phyloP scores from a whole-genome alignment of 2,797 vertebrate species.

The Rhodeus uyekii region DNA sequence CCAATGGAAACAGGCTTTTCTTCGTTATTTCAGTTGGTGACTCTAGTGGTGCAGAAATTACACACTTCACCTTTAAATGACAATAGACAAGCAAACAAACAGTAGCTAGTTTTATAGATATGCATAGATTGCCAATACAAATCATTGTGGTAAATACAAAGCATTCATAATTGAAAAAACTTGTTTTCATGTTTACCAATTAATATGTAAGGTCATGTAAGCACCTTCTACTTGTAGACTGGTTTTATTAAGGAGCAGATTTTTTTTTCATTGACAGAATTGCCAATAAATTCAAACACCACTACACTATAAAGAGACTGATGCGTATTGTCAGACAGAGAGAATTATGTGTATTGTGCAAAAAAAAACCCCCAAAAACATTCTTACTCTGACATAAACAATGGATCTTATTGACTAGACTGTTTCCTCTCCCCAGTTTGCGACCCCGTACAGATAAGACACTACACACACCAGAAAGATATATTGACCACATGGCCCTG shows the following conservation, averaged over 20 bases:
- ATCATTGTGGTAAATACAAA: not conserved
- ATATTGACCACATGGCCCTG: conserved; percentile 51
- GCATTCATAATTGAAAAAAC: not conserved
- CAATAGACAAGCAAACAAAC: conserved; percentile 1
- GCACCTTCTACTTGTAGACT: not conserved
- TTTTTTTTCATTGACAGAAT: not conserved
- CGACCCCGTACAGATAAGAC: conserved; percentile 37
- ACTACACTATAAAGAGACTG: conserved; percentile 3
- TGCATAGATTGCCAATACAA: not conserved
- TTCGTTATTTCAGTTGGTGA: not conserved
- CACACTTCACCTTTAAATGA: conserved; percentile 19
- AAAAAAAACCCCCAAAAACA: not conserved
- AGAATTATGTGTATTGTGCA: conserved; percentile 51
- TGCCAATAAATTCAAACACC: not conserved
- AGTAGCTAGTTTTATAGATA: not conserved
- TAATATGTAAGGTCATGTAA: not conserved
- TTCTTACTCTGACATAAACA: conserved; percentile 35
- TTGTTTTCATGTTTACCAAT: conserved; percentile 4
- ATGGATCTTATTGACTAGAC: conserved; percentile 19
- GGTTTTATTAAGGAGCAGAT: not conserved
- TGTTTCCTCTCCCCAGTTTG: conserved; percentile 36
- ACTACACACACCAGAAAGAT: conserved; percentile 31
- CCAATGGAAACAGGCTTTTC: not conserved
- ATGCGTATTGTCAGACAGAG: conserved; percentile 18
- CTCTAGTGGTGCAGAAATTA: not conserved